Conservation (phyloP, 2,797 vertebrate species). For the Rhinella marina region DNA sequence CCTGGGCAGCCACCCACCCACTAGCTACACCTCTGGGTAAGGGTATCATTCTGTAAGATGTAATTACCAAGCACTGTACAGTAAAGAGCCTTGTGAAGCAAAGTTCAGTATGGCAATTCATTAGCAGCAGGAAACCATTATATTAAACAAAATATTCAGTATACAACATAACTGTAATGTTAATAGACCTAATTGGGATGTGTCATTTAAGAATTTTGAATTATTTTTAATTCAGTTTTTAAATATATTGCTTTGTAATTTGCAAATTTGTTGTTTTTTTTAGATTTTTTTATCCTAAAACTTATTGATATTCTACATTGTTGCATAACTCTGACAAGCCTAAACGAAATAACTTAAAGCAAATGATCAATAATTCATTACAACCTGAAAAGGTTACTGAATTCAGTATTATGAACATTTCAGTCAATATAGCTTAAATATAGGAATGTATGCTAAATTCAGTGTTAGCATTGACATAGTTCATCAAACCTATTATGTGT, state of each 20-base stretch:
- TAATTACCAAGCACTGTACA: not conserved
- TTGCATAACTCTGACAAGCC: not conserved
- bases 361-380: not conserved
- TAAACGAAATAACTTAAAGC: slow-evolving; percentile 18
- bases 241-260: not conserved
- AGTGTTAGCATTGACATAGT: not conserved
- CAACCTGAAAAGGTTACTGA: not conserved
- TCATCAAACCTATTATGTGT: too few relatives aligned
- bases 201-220: not conserved
- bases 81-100: not conserved
- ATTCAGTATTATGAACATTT: slow-evolving; percentile 18
- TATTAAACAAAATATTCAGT: not conserved
- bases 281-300: not conserved
- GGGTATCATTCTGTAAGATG: not conserved
- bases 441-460: not conserved
- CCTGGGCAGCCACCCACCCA: too few relatives aligned
- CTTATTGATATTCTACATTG: not conserved
- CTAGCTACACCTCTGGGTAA: not conserved
- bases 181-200: not conserved
- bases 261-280: not conserved
- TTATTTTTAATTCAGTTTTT: not conserved
- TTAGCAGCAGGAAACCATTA: not conserved
- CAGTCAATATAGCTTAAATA: not conserved
- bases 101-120: not conserved
- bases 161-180: not conserved